Percentiles rank a stretch among this genome's conserved stretches.
phyloP scores from a whole-genome alignment of 1,140 invertebrate genomes.

The Calephelis nemesis region DNA sequence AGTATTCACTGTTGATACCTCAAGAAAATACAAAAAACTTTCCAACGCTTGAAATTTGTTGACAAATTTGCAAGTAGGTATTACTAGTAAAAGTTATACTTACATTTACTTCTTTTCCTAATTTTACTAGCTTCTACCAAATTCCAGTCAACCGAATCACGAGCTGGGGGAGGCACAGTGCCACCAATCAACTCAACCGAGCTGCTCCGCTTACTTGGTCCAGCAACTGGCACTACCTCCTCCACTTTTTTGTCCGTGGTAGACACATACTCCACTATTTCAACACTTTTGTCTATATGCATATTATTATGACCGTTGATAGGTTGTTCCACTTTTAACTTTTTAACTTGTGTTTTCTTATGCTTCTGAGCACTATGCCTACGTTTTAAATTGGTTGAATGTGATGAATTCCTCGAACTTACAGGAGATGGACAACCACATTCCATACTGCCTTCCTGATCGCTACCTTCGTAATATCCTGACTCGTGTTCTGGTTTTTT shows the following conservation, averaged over 20 bases:
- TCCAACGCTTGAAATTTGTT: too few relatives aligned
- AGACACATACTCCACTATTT: constrained; percentile 61
- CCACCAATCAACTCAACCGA: constrained; percentile 69
- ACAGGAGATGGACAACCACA: constrained; percentile 68
- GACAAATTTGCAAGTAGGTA: too few relatives aligned
- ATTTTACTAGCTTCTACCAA: constrained; percentile 74
- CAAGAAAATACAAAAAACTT: too few relatives aligned
- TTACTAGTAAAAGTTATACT: constrained; percentile 24
- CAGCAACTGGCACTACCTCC: constrained; percentile 44
- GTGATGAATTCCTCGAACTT: constrained; percentile 68
- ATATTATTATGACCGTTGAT: constrained; percentile 51
- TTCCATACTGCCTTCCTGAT: constrained; percentile 74
- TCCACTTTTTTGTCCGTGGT: constrained; percentile 51
- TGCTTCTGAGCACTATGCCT: constrained; percentile 59
- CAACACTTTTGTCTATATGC: constrained; percentile 59
- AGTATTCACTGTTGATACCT: too few relatives aligned
- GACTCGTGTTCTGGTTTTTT: constrained; percentile 77
- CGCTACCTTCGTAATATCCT: constrained; percentile 76
- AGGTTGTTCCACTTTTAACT: constrained; percentile 51
- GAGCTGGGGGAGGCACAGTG: constrained; percentile 61
- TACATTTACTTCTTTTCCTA: constrained; percentile 71
- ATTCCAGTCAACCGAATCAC: constrained; percentile 71
- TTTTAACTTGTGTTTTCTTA: constrained; percentile 60
- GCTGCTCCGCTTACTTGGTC: constrained; percentile 64
- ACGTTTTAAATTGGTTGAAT: constrained; percentile 62